These are phyloP conservation scores for Smittia aterrima DNA, from an alignment of 2,888 invertebrate species.

Conservation along the genomic window DNA sequence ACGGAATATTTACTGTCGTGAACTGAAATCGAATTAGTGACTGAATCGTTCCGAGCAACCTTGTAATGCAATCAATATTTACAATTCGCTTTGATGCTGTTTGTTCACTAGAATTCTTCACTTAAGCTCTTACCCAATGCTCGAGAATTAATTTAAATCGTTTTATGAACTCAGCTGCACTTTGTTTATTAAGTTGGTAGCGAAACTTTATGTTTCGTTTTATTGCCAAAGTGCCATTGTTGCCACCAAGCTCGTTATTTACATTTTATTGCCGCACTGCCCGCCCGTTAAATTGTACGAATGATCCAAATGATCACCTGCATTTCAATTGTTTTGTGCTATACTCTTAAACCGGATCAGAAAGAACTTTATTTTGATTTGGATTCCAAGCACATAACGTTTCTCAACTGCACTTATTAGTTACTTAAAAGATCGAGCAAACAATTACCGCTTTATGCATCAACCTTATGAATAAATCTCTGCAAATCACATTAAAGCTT, in stretches of 20 bases:
- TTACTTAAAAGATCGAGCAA: neutral
- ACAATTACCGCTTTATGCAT: constrained; percentile 16
- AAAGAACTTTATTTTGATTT: neutral
- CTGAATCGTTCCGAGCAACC: too few species aligned
- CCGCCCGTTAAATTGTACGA: neutral
- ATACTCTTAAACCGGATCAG: constrained; percentile 27
- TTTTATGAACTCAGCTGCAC: neutral
- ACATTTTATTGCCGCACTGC: neutral
- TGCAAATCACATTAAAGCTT: neutral
- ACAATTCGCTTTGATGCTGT: constrained; percentile 6
- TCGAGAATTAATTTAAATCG: neutral
- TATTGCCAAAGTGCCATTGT: constrained; percentile 26
- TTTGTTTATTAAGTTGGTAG: neutral
- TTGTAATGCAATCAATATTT: constrained; percentile 28
- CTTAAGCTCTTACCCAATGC: neutral
- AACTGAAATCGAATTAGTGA: too few species aligned
- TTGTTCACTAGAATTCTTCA: too few species aligned
- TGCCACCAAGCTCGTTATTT: constrained; percentile 1
- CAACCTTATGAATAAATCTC: constrained; percentile 7
- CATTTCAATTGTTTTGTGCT: constrained; percentile 30
- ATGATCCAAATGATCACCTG: constrained; percentile 33
- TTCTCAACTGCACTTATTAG: too few species aligned
- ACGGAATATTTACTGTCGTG: too few species aligned
- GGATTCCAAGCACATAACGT: neutral
- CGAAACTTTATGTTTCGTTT: neutral